Evolutionary conservation across 2,797 vertebrate species (phyloP).

Genomic region (Neoniphon sammara): DNA sequence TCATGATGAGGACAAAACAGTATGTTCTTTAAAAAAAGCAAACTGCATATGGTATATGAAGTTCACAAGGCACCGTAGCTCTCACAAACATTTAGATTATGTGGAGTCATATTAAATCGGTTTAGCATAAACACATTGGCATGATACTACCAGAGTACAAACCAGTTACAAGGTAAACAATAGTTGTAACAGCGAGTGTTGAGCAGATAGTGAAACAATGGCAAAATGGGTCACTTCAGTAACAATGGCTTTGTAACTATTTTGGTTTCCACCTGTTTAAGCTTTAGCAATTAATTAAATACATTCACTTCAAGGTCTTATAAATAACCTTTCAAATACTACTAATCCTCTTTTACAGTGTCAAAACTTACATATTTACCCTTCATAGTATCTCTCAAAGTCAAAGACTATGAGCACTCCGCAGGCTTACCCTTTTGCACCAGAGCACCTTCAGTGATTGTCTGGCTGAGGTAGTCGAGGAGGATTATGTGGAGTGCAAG

Average conservation of each 20-base stretch:
- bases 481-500: slow-evolving; percentile 43
- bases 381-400: slow-evolving; percentile 20
- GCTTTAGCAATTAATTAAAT: slow-evolving; percentile 35
- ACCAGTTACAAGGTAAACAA: slow-evolving; percentile 12
- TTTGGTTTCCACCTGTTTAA: slow-evolving; percentile 18
- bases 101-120: neutral
- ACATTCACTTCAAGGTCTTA: slow-evolving; percentile 46
- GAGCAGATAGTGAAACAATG: neutral
- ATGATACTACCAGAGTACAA: slow-evolving; percentile 32
- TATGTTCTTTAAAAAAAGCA: slow-evolving; percentile 1
- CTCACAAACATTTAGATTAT: slow-evolving; percentile 6
- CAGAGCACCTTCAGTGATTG: slow-evolving; percentile 37
- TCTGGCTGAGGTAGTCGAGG: slow-evolving; percentile 61
- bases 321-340: slow-evolving; percentile 54
- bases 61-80: slow-evolving; percentile 63
- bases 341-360: slow-evolving; percentile 29
- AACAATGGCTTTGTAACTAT: slow-evolving; percentile 17
- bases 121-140: slow-evolving; percentile 53
- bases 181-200: slow-evolving; percentile 8
- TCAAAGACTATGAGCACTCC: slow-evolving; percentile 2
- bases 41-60: slow-evolving; percentile 27
- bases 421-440: neutral
- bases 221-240: neutral
- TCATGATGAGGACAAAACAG: slow-evolving; percentile 30
- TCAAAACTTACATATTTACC: neutral